A percentile compares a stretch with the other conserved stretches of the same genome.
Conservation (phyloP, 2,113 vertebrate genomes). For the Calyptommatus sinebrachiatus region DNA sequence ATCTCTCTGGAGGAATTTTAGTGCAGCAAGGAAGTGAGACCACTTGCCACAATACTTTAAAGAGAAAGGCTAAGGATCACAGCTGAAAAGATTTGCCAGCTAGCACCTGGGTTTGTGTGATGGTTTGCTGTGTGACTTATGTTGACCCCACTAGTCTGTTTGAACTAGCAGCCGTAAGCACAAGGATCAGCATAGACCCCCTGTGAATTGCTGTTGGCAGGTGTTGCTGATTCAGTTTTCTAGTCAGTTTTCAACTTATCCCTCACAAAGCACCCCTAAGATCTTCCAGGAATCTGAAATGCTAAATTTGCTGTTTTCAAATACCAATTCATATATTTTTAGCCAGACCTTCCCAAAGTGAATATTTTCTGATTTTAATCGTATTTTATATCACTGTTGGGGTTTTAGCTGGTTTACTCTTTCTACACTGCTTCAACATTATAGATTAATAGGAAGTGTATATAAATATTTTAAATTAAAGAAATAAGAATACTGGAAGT, state of each 20-base stretch:
- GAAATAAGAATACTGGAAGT: not conserved
- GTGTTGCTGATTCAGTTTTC: constrained; percentile 3
- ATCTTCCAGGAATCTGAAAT: not conserved
- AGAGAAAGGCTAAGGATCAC: not conserved
- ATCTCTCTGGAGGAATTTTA: not conserved
- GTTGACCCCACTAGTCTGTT: constrained; percentile 1
- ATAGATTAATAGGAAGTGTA: too few species aligned
- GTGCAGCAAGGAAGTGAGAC: not conserved
- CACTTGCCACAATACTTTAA: not conserved
- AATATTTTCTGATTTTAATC: too few species aligned
- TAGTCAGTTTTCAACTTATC: constrained; percentile 8
- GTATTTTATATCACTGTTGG: too few species aligned
- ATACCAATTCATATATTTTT: too few species aligned
- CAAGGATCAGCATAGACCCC: not conserved
- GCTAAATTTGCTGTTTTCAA: not conserved
- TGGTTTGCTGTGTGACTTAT: not conserved
- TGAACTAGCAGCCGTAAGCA: not conserved
- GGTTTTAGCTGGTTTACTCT: too few species aligned
- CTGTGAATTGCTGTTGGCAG: not conserved
- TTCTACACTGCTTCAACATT: too few species aligned
- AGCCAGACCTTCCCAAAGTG: too few species aligned
- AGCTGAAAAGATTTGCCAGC: not conserved
- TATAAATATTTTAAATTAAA: too few species aligned
- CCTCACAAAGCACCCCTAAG: constrained; percentile 1
- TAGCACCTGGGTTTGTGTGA: not conserved